Conservation (phyloP, 2,113 vertebrate species). For the Oplegnathus fasciatus region DNA sequence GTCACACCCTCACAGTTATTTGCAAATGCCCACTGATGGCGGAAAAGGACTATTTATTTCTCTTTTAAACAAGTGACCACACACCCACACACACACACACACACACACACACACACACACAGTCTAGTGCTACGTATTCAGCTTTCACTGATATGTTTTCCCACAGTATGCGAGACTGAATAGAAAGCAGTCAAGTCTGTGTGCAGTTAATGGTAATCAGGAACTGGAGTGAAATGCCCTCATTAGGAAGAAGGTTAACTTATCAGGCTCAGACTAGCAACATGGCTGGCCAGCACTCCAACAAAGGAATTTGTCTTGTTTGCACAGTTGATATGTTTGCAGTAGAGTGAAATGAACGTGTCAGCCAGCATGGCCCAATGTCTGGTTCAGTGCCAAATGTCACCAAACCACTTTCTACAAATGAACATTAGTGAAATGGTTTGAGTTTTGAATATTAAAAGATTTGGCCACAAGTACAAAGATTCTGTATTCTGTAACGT, state of each 20-base stretch:
- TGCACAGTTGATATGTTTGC: conserved; percentile 72
- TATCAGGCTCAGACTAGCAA: conserved; percentile 71
- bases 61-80: conserved; percentile 77
- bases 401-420: conserved; percentile 2
- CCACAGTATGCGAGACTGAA: conserved; percentile 52
- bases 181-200: conserved; percentile 49
- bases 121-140: conserved; percentile 20
- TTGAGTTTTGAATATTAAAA: neutral
- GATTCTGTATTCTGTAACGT: neutral
- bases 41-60: conserved; percentile 77
- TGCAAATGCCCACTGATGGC: conserved; percentile 64
- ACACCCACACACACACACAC: conserved; percentile 34
- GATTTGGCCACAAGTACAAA: neutral
- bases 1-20: conserved; percentile 74
- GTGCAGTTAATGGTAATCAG: conserved; percentile 66
- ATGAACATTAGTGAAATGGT: neutral
- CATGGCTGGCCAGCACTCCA: conserved; percentile 40
- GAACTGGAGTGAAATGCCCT: conserved; percentile 63
- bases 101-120: conserved; percentile 49
- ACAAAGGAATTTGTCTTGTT: conserved; percentile 71
- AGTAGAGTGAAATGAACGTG: conserved; percentile 51
- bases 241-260: conserved; percentile 66
- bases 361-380: conserved; percentile 36
- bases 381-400: conserved; percentile 47
- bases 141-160: conserved; percentile 60